Evolutionary conservation across 2,888 invertebrate species (phyloP), one percentile per base, ranked within the genome.

Genomic region (Tethea ocularis): DNA sequence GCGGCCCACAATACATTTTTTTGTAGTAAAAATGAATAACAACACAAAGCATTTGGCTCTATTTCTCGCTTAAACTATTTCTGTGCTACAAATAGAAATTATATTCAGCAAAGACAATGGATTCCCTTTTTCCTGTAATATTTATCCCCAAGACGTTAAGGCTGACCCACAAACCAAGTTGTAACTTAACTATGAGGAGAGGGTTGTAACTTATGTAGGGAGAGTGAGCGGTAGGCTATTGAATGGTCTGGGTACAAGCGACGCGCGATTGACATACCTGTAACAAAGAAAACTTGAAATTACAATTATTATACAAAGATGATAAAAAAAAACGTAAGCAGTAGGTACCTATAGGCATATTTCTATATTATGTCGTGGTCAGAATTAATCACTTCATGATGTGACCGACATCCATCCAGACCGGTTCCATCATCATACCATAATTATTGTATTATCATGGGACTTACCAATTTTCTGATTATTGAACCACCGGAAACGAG

Each of bases 141-240:
- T 84, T 86, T 84, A 87, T 84, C 78, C 84, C 80, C 85, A 83
- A 86, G 87, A 86, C 80, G 80, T 78, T 77, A 69, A 76, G 74
- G 74, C 80, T 84, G 87, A 83, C 86, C 86, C 82, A 82, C 83
- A 87, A 84, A 83, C 82, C 84, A 77, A 82, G 82, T 78, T 80
- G 82, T 87, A 87, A 87, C 84, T 87, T 83, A 82, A 84, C 84
- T 84, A 84, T 82, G 83, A 83, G 77, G 67, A 63, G 71, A 51
- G 62, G 77, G 82, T 78, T 84, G 84, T 88, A 86, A 87, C 80
- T 88, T 88, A 87, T 85, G 84, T 83, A 88, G 75, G 80, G 78
- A 81, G 80, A 81, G 79, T 76, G 74, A 82, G 78, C 79, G 78
- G 77, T 74, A 68, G 72, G 72, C 78, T 82, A 80, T 83, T 84